A percentile compares a stretch with the other conserved stretches of the same genome.
These are phyloP conservation scores for Phymanthus crucifer DNA, from an alignment of 92 coral and sea anemone genomes.

Conservation along the genomic window DNA sequence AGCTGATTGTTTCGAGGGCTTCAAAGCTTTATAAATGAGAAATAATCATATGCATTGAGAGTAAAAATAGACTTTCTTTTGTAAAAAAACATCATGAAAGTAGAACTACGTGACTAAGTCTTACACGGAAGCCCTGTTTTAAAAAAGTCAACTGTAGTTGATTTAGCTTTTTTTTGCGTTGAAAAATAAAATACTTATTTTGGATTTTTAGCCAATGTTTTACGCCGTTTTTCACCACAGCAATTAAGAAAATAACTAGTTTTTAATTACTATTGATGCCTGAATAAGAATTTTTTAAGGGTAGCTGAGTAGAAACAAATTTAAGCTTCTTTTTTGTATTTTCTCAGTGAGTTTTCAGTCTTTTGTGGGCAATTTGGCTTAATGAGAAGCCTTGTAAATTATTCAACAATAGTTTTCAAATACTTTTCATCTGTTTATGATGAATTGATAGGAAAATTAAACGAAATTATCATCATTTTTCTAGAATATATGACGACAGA, in stretches of 20 bases:
- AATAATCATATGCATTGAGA: not conserved
- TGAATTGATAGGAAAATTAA: not conserved
- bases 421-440: not conserved
- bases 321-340: not conserved
- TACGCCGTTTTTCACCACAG: slow-evolving; percentile 7
- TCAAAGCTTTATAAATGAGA: slow-evolving; percentile 4
- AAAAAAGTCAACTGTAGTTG: not conserved
- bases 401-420: slow-evolving; percentile 4
- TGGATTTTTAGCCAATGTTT: slow-evolving; percentile 21
- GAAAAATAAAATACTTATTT: slow-evolving; percentile 15
- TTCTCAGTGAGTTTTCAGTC: not conserved
- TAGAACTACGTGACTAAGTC: not conserved
- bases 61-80: not conserved
- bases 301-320: not conserved
- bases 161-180: slow-evolving; percentile 3
- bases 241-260: slow-evolving; percentile 12
- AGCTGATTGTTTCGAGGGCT: slow-evolving; percentile 65
- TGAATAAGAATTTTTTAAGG: not conserved
- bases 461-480: not conserved
- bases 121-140: not conserved
- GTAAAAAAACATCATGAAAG: not conserved
- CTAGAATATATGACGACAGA: not conserved
- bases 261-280: not conserved
- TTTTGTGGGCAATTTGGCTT: not conserved
- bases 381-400: not conserved